Percentiles rank a stretch among this genome's conserved stretches.
Conservation (phyloP, 1,140 invertebrate genomes). For the Drosophila persimilis region DNA sequence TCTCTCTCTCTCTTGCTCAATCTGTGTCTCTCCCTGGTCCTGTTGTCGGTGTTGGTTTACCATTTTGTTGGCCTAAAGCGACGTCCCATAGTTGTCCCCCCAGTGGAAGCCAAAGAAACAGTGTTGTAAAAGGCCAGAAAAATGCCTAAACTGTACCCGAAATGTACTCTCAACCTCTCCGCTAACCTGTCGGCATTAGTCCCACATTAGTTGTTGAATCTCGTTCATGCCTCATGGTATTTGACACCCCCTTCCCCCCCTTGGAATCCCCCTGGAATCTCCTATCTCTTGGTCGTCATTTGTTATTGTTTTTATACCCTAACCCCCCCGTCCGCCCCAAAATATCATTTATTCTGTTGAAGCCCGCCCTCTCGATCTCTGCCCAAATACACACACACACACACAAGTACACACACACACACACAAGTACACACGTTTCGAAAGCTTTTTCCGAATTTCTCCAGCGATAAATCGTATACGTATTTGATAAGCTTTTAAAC, state of each 20-base stretch:
- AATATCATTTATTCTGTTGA: constrained; percentile 42
- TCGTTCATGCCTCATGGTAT: constrained; percentile 29
- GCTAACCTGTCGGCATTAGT: constrained; percentile 17
- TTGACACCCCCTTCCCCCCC: neutral
- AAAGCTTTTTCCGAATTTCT: constrained; percentile 46
- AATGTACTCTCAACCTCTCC: neutral
- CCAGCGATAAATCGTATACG: constrained; percentile 38
- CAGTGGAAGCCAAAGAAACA: neutral
- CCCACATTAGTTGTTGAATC: constrained; percentile 19
- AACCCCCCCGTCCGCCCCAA: too few species aligned
- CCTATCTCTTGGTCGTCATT: constrained; percentile 38
- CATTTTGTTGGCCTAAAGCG: constrained; percentile 33
- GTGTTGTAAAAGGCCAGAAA: neutral
- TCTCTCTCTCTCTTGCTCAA: constrained; percentile 12
- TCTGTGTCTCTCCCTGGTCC: constrained; percentile 28
- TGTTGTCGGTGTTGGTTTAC: constrained; percentile 68
- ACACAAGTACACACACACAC: constrained; percentile 13
- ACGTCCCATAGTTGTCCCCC: constrained; percentile 25
- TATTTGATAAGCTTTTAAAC: constrained; percentile 58
- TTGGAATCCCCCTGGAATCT: constrained; percentile 5
- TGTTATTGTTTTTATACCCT: constrained; percentile 8
- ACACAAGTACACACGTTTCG: constrained; percentile 26
- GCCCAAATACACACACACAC: constrained; percentile 2
- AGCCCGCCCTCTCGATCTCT: constrained; percentile 1
- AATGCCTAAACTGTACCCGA: too few species aligned